phyloP scores from a whole-genome alignment of 1,140 invertebrate genomes.

The Phthorimaea operculella region DNA sequence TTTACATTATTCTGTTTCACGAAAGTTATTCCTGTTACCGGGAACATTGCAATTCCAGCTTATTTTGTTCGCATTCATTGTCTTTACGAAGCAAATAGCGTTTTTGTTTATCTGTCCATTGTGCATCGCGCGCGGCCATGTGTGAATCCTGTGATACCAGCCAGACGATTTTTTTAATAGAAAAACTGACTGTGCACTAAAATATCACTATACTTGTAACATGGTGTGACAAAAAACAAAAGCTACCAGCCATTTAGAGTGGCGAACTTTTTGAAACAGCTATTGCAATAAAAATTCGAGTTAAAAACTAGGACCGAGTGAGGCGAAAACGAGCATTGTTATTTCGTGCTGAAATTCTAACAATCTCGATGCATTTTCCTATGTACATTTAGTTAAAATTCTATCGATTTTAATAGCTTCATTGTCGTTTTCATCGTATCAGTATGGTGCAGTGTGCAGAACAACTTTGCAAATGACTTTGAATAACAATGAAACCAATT shows the following conservation, averaged over 20 bases:
- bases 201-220: too few species aligned
- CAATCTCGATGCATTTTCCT: too few species aligned
- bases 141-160: constrained; percentile 53
- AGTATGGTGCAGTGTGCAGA: too few species aligned
- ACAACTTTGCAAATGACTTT: too few species aligned
- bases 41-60: too few species aligned
- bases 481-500: too few species aligned
- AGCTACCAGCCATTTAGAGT: background rate
- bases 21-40: too few species aligned
- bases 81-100: constrained; percentile 36
- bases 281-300: background rate
- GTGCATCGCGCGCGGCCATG: constrained; percentile 42
- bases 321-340: background rate
- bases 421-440: too few species aligned
- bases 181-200: constrained; percentile 18
- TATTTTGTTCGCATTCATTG: constrained; percentile 18
- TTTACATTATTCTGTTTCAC: too few species aligned
- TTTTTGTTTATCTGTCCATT: constrained; percentile 59
- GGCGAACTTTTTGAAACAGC: background rate
- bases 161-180: constrained; percentile 41
- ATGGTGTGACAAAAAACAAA: background rate
- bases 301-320: background rate
- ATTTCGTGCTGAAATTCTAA: too few species aligned
- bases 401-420: too few species aligned
- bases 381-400: too few species aligned